These are phyloP conservation scores for Myotis pilosus DNA, from an alignment of 2,797 vertebrate species.

Conservation along the genomic window DNA sequence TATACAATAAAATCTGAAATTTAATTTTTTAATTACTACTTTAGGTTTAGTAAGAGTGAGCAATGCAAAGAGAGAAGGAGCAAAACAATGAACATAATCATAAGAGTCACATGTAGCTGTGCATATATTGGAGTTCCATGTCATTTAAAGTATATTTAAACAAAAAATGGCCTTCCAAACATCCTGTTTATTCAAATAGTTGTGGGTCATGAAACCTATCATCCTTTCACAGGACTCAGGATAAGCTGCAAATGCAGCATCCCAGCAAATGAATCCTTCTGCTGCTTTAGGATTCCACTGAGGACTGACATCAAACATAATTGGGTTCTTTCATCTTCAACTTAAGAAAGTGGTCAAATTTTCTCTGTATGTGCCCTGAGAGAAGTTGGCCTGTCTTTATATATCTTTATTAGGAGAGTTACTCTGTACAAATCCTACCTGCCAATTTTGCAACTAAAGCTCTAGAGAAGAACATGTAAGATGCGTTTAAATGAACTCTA, in stretches of 20 bases:
- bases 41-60: neutral
- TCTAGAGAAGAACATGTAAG: neutral
- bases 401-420: slow-evolving; percentile 30
- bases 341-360: slow-evolving; percentile 52
- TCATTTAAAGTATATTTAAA: neutral
- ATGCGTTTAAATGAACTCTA: neutral
- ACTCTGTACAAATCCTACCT: neutral
- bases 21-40: neutral
- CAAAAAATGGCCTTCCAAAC: neutral
- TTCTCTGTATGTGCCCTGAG: neutral
- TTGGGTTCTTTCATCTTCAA: slow-evolving; percentile 62
- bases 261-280: neutral
- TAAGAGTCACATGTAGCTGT: too few species aligned
- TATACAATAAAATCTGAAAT: neutral
- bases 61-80: neutral
- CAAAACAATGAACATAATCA: neutral
- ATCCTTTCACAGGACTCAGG: neutral
- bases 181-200: neutral
- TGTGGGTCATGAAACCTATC: neutral
- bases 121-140: neutral
- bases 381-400: neutral
- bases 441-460: neutral
- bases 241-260: neutral
- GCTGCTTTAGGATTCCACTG: slow-evolving; percentile 42
- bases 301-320: slow-evolving; percentile 52